Conservation (phyloP, 37 sponge, comb jelly and placozoan species). For the Chondrosia reniformis region DNA sequence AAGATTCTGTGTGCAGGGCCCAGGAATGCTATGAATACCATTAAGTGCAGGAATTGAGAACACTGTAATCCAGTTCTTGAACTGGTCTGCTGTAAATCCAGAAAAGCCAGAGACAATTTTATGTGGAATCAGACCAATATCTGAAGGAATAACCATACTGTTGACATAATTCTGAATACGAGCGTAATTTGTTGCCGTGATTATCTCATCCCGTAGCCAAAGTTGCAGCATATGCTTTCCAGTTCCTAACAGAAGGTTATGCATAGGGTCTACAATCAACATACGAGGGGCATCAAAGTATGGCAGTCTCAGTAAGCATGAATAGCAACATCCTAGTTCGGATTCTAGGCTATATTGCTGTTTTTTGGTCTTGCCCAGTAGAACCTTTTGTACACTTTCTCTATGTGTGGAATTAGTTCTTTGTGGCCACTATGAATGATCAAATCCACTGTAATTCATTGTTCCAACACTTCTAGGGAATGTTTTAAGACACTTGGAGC, state of each 20-base stretch:
- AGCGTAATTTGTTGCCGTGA: not conserved
- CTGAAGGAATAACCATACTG: constrained; percentile 17
- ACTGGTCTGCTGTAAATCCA: constrained; percentile 13
- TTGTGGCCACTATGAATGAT: constrained; percentile 3
- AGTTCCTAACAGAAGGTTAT: constrained; percentile 46
- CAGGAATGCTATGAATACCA: no score
- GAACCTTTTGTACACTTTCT: not conserved
- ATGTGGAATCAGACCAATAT: not conserved
- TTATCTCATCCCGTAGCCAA: not conserved
- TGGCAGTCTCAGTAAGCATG: constrained; percentile 9
- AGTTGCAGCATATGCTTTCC: constrained; percentile 25
- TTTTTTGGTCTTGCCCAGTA: not conserved
- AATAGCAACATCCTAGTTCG: not conserved
- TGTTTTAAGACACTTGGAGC: constrained; percentile 16
- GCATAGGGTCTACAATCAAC: constrained; percentile 40
- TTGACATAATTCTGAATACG: constrained; percentile 6
- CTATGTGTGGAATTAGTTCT: not conserved
- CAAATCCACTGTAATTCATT: constrained; percentile 32
- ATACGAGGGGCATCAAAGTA: constrained; percentile 33
- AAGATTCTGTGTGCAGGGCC: no score
- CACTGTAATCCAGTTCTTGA: constrained; percentile 9
- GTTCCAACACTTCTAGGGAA: constrained; percentile 16
- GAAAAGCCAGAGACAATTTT: constrained; percentile 7
- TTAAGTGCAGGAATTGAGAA: not conserved
- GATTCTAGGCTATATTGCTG: not conserved